These are phyloP conservation scores for Sesamia inferens DNA, from an alignment of 2,888 invertebrate species.

Conservation along the genomic window DNA sequence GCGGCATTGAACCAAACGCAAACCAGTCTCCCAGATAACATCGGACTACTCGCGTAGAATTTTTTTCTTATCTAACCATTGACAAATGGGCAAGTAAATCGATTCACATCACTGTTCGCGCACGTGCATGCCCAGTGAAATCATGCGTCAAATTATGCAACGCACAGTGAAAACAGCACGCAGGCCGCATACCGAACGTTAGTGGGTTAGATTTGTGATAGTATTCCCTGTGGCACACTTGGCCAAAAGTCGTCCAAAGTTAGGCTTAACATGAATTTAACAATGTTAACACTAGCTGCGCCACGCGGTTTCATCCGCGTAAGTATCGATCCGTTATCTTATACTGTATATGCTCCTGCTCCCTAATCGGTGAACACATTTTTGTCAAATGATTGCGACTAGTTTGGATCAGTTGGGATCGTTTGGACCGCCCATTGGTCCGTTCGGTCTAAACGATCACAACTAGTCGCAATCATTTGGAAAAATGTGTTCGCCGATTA, in stretches of 20 bases:
- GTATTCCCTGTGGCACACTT: conserved; percentile 42
- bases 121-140: conserved; percentile 68
- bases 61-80: conserved; percentile 53
- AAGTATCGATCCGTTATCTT: too few species aligned
- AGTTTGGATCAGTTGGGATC: too few species aligned
- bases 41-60: conserved; percentile 19
- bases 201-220: conserved; percentile 64
- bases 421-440: too few species aligned
- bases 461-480: too few species aligned
- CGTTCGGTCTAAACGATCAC: too few species aligned
- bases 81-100: conserved; percentile 61
- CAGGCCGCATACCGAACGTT: conserved; percentile 64
- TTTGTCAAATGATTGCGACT: too few species aligned
- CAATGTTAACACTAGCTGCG: too few species aligned
- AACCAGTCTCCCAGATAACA: conserved; percentile 30
- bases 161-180: conserved; percentile 75
- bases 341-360: too few species aligned
- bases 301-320: too few species aligned
- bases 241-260: conserved; percentile 36
- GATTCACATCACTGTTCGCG: conserved; percentile 62
- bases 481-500: too few species aligned
- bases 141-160: conserved; percentile 80
- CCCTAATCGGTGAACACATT: too few species aligned
- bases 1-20: conserved; percentile 20
- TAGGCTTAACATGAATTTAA: conserved; percentile 13